Base-by-base conservation (phyloP, 2,797 vertebrate species). In the Poecilia picta region DNA sequence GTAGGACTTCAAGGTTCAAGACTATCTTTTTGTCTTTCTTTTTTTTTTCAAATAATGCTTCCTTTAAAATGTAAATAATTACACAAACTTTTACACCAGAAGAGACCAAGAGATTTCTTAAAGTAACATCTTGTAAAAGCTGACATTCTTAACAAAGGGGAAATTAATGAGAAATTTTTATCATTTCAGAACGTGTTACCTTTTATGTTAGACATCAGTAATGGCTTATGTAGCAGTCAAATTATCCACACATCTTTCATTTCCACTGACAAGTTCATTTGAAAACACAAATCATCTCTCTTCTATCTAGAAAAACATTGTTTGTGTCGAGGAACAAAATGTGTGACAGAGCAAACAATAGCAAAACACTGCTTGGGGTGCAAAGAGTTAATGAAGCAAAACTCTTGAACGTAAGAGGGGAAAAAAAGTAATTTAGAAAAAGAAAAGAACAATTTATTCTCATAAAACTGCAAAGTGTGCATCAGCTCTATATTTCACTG, bases 241-340 rank as follows among this genome's bases (percentile, higher is more conserved):
- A 45, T 45, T 15, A 15, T 70, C 41, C 23, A 71, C 20, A 83
- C 68, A 49, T 84, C 78, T 59, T 73, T n/a, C 6, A 53, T 36
- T 73, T 39, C 72, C 31, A 51, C 31, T 25, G 55, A 55, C 18
- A 25, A 25, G 20, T n/a, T 55, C 4, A 25, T 79, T 83, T 77
- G 36, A 51, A 41, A 57, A 64, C 55, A 25, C 25, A 0, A 39
- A 10, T 73, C 18, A 33, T 8, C 18, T 4, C 45, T 16, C 46
- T 49, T n/a, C 23, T n/a, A 20, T 23, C 68, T 11, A 45, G 12
- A 25, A 18, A 39, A 28, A 7, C 15, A n/a, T 3, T 74, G 51
- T 41, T 5, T 55, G 36, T 18, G 20, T n/a, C 4, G 33, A 74
- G 31, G 31, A 25, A 72, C 71, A 31, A 11, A 28, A 49, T 31